Base-by-base conservation (phyloP, 2,113 vertebrate species). In the Xyliphius kryptos region DNA sequence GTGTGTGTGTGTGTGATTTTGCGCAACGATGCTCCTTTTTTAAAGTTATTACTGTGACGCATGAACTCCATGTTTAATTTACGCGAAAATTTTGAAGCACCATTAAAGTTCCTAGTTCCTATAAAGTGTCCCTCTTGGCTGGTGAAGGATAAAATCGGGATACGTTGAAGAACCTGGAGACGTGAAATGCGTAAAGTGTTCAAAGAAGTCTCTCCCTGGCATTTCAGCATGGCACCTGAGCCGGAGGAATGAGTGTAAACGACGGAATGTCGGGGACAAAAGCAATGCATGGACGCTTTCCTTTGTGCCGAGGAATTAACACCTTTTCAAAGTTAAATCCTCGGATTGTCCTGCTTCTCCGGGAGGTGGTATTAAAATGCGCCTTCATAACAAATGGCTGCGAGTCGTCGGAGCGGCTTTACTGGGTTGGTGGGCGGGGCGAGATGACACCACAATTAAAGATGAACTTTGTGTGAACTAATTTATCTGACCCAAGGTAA, bases 401-500 rank as follows among this genome's bases (percentile, higher is more conserved):
- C 87, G 87, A 81, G 85, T 87, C 82, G 44, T 61, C 58, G 76
- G 82, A 75, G 80, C 68, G 81, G 84, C 85, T 81, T 78, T 81
- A 78, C n/a, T 36, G 44, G 73, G 74, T 79, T 69, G 59, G 76
- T 87, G 80, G 94, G 95, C 89, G 94, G 83, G 76, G 79, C 83
- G 70, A 68, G 86, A 83, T 82, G 82, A 84, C 81, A 72, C 88
- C 79, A 85, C 91, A 95, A 95, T 95, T 95, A 95, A 94, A 92
- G 92, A 93, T 98, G 95, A 98, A 97, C 95, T 98, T 93, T 97
- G 88, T 79, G 89, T 95, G 95, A 97, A 97, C 94, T 95, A 97
- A 93, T 92, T 91, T 90, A 91, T 92, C 88, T 85, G 88, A 87
- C 85, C 90, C 90, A 92, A 92, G 92, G 89, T 92, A 85, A 76